Conservation (phyloP, 2,797 vertebrate species). For the Darevskia mixta region DNA sequence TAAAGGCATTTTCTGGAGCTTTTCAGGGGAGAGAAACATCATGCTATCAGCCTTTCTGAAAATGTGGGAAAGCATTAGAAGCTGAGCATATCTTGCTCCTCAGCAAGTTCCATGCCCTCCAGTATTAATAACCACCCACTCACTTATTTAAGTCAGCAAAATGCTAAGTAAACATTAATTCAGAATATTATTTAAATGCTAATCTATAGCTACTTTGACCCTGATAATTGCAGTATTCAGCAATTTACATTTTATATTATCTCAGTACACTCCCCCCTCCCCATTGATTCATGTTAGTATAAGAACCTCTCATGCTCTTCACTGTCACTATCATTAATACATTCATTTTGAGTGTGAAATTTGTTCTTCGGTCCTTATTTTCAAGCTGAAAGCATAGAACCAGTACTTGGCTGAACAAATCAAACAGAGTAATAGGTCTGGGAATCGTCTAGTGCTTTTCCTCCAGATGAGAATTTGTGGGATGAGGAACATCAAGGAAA, state of each 20-base stretch:
- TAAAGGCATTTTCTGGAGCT: constrained; percentile 70
- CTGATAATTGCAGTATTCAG: not conserved
- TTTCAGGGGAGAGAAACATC: constrained; percentile 68
- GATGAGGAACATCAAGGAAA: not conserved
- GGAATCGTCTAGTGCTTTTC: not conserved
- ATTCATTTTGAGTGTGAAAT: not conserved
- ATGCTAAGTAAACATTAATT: not conserved
- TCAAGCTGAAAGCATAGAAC: not conserved
- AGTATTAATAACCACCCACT: not conserved
- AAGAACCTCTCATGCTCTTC: not conserved
- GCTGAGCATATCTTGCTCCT: constrained; percentile 50
- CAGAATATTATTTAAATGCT: not conserved
- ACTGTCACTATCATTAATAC: too few relatives aligned
- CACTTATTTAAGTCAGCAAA: not conserved
- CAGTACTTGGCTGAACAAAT: too few relatives aligned
- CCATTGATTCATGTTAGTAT: not conserved
- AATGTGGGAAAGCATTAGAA: constrained; percentile 54
- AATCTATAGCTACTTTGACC: not conserved
- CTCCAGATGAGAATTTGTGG: not conserved
- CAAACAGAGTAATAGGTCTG: not conserved
- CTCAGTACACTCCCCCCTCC: not conserved
- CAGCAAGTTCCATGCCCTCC: constrained; percentile 42
- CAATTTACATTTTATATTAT: not conserved
- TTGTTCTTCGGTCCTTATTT: not conserved
- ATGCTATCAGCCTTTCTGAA: constrained; percentile 56